phyloP scores from a whole-genome alignment of 35 echinoderm and acorn worm species.

The Eucidaris tribuloides region DNA sequence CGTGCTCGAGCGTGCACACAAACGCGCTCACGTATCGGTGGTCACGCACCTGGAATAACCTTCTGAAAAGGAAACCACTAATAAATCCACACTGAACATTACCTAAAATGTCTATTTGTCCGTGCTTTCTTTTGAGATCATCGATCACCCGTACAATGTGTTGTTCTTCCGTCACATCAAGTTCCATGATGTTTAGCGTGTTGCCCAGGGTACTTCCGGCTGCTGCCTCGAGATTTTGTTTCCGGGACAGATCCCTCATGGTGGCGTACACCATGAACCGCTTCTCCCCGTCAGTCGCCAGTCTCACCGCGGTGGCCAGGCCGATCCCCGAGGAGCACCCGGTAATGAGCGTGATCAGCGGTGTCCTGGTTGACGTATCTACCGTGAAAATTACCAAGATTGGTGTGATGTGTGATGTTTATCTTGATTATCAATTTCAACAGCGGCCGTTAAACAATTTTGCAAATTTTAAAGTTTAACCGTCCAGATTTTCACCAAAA shows the following conservation, averaged over 20 bases:
- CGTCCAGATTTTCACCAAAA: no score
- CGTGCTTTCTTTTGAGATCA: slow-evolving; percentile 21
- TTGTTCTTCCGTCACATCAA: slow-evolving; percentile 49
- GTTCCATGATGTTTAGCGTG: slow-evolving; percentile 54
- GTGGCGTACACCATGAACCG: slow-evolving; percentile 50
- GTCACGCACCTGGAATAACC: no score
- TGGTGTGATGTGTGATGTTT: no score
- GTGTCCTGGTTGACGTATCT: no score
- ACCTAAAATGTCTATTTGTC: slow-evolving; percentile 54
- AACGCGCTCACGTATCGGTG: no score
- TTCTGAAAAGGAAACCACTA: background rate
- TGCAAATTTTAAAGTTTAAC: no score
- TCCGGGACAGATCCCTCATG: slow-evolving; percentile 59
- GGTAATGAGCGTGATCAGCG: background rate
- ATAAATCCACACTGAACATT: background rate
- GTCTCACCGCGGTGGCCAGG: background rate
- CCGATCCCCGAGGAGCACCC: slow-evolving; percentile 18
- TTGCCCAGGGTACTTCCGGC: slow-evolving; percentile 40
- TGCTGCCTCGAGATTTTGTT: slow-evolving; percentile 32
- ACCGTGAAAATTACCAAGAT: no score
- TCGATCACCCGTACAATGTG: slow-evolving; percentile 26
- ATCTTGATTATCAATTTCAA: no score
- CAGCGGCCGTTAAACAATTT: no score
- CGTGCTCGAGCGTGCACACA: no score
- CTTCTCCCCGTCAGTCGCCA: background rate